Percentiles rank a stretch among this genome's conserved stretches.
Evolutionary conservation across 2,888 invertebrate genomes (phyloP).

Genomic region (Ganaspis brasiliensis): DNA sequence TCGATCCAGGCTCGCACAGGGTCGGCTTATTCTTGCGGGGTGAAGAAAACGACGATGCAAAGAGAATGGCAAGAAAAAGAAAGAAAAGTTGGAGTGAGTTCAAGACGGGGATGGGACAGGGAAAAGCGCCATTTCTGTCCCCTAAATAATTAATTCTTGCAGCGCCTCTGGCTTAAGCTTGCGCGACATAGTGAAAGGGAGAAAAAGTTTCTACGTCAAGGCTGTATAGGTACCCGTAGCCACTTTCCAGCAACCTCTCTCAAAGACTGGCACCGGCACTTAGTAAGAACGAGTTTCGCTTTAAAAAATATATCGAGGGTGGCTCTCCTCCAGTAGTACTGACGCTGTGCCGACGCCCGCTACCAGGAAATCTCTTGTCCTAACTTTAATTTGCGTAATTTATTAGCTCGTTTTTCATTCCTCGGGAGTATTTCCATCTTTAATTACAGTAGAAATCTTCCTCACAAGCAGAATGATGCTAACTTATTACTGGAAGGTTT

Average conservation of each 20-base stretch:
- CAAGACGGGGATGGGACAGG: background rate
- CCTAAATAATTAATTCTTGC: conserved; percentile 81
- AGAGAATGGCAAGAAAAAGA: conserved; percentile 46
- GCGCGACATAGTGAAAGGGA: conserved; percentile 54
- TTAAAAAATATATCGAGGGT: conserved; percentile 32
- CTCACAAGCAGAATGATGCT: background rate
- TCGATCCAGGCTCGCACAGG: conserved; percentile 59
- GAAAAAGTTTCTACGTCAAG: conserved; percentile 36
- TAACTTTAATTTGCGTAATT: conserved; percentile 30
- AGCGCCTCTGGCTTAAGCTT: conserved; percentile 78
- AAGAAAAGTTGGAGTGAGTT: conserved; percentile 14
- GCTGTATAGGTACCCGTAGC: background rate
- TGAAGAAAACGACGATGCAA: background rate
- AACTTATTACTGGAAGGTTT: background rate
- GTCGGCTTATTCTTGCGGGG: conserved; percentile 47
- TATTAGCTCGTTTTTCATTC: conserved; percentile 29
- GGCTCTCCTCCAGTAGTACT: no score
- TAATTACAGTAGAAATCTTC: background rate
- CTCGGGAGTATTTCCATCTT: background rate
- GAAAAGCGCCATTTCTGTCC: conserved; percentile 79
- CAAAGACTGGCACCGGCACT: conserved; percentile 1
- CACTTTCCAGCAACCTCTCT: conserved; percentile 1
- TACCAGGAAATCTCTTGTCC: conserved; percentile 23
- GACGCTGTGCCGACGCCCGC: background rate
- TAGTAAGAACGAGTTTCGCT: conserved; percentile 20